phyloP scores from a whole-genome alignment of 1,140 invertebrate genomes.

The Camponotus pennsylvanicus region DNA sequence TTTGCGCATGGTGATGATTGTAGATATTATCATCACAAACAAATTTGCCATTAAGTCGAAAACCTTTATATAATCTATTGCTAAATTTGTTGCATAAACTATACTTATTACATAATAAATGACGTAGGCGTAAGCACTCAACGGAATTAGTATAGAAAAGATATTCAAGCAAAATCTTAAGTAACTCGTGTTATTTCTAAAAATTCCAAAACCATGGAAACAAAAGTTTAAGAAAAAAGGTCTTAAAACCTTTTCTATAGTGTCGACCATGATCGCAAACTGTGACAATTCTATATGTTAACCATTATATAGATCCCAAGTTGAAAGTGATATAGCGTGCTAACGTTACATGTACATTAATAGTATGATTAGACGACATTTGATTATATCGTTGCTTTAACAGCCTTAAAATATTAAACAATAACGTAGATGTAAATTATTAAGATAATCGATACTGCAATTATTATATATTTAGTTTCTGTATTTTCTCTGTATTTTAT shows the following conservation, averaged over 20 bases:
- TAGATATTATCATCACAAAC: no score
- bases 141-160: no score
- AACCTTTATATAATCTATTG: no score
- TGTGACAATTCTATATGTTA: not conserved
- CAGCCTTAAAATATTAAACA: conserved; percentile 33
- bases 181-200: no score
- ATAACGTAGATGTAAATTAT: not conserved
- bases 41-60: no score
- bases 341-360: not conserved
- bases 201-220: conserved; percentile 19
- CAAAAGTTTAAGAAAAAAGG: not conserved
- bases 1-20: no score
- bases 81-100: no score
- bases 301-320: not conserved
- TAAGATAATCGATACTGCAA: conserved; percentile 9
- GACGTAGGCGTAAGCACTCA: no score
- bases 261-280: conserved; percentile 17
- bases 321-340: not conserved
- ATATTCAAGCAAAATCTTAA: no score
- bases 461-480: not conserved
- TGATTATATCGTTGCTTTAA: conserved; percentile 32
- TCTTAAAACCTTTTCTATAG: conserved; percentile 10
- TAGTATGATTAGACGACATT: not conserved
- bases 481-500: no score
- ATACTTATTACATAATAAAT: no score